Percentiles rank a stretch among this genome's conserved stretches.
These are phyloP conservation scores for Hemitrygon akajei DNA, from an alignment of 2,797 vertebrate genomes.

Conservation along the genomic window DNA sequence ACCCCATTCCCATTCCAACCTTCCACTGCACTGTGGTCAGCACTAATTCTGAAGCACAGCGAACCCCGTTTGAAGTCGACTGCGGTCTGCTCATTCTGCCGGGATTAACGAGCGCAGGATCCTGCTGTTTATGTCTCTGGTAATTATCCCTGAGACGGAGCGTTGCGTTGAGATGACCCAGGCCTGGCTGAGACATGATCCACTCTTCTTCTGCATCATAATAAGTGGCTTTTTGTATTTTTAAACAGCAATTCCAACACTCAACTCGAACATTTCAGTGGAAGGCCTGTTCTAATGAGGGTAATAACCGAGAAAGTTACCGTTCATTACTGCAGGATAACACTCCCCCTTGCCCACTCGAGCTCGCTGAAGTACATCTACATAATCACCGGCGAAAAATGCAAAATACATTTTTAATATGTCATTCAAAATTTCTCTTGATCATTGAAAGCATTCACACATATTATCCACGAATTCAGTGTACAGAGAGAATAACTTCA, in stretches of 20 bases:
- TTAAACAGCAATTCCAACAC: neutral
- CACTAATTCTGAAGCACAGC: neutral
- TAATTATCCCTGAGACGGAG: neutral
- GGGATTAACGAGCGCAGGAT: neutral
- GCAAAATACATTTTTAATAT: neutral
- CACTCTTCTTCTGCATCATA: neutral
- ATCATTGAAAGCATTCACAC: neutral
- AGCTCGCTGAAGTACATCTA: neutral
- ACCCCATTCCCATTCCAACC: too few species aligned
- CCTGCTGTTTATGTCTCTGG: neutral
- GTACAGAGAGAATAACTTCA: too few species aligned
- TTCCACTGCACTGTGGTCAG: too few species aligned
- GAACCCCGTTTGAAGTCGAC: neutral
- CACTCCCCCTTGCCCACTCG: neutral
- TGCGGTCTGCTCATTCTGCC: neutral
- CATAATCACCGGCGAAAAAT: neutral
- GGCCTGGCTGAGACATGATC: neutral
- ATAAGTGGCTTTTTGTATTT: neutral
- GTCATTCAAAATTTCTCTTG: neutral
- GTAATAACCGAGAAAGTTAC: neutral
- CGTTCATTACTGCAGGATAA: neutral
- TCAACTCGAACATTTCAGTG: neutral
- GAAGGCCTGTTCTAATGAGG: neutral
- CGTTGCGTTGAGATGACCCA: neutral
- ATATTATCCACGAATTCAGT: neutral